Percentiles rank a stretch among this genome's conserved stretches.
Evolutionary conservation across 2,888 invertebrate genomes (phyloP).

Genomic region (Eulithis prunata): DNA sequence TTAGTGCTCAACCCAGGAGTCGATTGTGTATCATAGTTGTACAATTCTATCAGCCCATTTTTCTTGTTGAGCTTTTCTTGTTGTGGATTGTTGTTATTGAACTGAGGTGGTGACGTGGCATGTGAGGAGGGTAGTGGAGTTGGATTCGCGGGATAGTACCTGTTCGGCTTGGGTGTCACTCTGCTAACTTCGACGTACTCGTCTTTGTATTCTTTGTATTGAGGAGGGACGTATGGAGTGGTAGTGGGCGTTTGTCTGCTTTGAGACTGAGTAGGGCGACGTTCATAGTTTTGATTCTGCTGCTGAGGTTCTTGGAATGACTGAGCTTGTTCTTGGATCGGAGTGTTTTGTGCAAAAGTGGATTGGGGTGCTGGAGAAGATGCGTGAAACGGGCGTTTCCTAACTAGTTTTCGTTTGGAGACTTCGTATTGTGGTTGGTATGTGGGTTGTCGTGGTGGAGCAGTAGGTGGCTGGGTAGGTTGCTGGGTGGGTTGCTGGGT

Average conservation of each 20-base stretch:
- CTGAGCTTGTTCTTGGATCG: slow-evolving; percentile 31
- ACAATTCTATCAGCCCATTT: slow-evolving; percentile 73
- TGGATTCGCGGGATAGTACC: slow-evolving; percentile 59
- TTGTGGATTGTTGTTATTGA: slow-evolving; percentile 48
- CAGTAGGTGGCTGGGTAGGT: slow-evolving; percentile 43
- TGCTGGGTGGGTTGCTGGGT: slow-evolving; percentile 50
- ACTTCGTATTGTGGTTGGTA: slow-evolving; percentile 60
- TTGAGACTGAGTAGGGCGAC: slow-evolving; percentile 50
- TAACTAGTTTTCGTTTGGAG: slow-evolving; percentile 70
- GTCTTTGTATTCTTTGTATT: slow-evolving; percentile 69
- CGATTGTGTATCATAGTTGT: slow-evolving; percentile 75
- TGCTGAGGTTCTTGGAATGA: slow-evolving; percentile 43
- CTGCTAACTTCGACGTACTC: slow-evolving; percentile 79
- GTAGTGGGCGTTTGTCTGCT: slow-evolving; percentile 52
- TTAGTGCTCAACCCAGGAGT: slow-evolving; percentile 64
- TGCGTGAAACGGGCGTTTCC: slow-evolving; percentile 71
- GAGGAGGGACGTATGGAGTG: slow-evolving; percentile 67
- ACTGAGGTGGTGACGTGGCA: slow-evolving; percentile 57
- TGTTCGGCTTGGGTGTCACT: slow-evolving; percentile 70
- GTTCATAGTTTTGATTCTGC: slow-evolving; percentile 51
- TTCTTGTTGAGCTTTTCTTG: slow-evolving; percentile 54
- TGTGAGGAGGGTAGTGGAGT: slow-evolving; percentile 62
- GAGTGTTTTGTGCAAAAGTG: slow-evolving; percentile 57
- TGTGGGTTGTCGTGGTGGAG: slow-evolving; percentile 50
- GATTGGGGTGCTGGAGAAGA: slow-evolving; percentile 59